Conservation (phyloP, 2,797 vertebrate genomes). For the Onychomys leucogaster region DNA sequence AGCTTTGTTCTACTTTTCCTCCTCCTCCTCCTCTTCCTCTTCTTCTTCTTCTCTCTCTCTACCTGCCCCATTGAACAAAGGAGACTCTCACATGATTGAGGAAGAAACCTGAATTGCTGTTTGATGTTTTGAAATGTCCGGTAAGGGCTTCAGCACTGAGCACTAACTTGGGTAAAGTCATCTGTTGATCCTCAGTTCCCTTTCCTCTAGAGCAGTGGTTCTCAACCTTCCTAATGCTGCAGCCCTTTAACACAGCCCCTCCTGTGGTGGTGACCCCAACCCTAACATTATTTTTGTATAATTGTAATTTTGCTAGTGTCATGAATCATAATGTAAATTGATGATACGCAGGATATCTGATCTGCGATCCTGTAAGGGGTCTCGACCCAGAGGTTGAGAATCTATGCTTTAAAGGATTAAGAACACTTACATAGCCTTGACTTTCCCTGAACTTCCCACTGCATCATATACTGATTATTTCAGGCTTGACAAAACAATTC, state of each 20-base stretch:
- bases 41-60: not conserved
- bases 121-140: constrained; percentile 46
- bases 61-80: not conserved
- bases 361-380: not conserved
- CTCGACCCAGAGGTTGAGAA: not conserved
- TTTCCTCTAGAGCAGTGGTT: not conserved
- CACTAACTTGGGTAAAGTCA: constrained; percentile 36
- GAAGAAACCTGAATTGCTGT: constrained; percentile 9
- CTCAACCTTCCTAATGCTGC: not conserved
- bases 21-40: not conserved
- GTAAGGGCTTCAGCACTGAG: constrained; percentile 28
- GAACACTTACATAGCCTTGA: not conserved
- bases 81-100: not conserved
- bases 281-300: not conserved
- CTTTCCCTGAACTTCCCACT: not conserved
- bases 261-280: not conserved
- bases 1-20: not conserved
- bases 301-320: not conserved
- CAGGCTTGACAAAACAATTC: constrained; percentile 1
- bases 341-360: not conserved
- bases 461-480: constrained; percentile 41
- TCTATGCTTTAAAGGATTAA: constrained; percentile 5
- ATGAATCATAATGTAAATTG: not conserved
- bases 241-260: not conserved
- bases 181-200: constrained; percentile 69